Conservation (phyloP, 2,888 invertebrate genomes). For the Bedellia somnulentella region DNA sequence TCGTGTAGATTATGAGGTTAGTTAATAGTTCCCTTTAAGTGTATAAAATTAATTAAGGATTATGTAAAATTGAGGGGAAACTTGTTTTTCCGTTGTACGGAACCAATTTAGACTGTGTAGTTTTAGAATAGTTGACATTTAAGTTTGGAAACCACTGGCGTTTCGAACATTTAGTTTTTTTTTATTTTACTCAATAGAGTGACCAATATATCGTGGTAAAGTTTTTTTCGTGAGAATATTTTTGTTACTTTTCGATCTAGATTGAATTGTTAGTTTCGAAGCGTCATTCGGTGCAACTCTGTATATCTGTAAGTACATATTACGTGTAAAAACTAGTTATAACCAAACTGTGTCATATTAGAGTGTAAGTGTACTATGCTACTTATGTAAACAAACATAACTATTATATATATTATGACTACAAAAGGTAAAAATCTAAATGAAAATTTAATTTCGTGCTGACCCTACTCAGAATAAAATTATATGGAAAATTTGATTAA, state of each 20-base stretch:
- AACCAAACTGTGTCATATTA: slow-evolving; percentile 61
- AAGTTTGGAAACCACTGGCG: too few relatives aligned
- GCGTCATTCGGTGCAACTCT: slow-evolving; percentile 14
- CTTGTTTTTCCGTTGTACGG: slow-evolving; percentile 57
- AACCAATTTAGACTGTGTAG: slow-evolving; percentile 55
- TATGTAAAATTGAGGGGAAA: slow-evolving; percentile 36
- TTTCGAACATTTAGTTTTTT: too few relatives aligned
- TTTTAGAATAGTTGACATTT: slow-evolving; percentile 35
- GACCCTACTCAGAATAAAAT: too few relatives aligned
- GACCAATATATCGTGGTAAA: too few relatives aligned
- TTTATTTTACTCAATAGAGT: too few relatives aligned
- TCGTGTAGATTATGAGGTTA: slow-evolving; percentile 30
- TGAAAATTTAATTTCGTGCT: too few relatives aligned
- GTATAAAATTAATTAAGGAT: slow-evolving; percentile 42
- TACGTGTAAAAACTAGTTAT: slow-evolving; percentile 50
- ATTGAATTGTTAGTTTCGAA: not conserved
- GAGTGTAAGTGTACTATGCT: slow-evolving; percentile 52
- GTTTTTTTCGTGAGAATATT: too few relatives aligned
- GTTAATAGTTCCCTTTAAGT: slow-evolving; percentile 33
- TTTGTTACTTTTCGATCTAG: not conserved
- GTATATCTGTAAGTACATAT: slow-evolving; percentile 56
- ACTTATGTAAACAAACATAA: slow-evolving; percentile 49
- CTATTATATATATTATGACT: slow-evolving; percentile 46
- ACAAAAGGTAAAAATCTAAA: too few relatives aligned
- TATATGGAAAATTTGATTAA: too few relatives aligned